Base-by-base conservation (phyloP, 2,113 vertebrate species). In the Paramisgurnus dabryanus region DNA sequence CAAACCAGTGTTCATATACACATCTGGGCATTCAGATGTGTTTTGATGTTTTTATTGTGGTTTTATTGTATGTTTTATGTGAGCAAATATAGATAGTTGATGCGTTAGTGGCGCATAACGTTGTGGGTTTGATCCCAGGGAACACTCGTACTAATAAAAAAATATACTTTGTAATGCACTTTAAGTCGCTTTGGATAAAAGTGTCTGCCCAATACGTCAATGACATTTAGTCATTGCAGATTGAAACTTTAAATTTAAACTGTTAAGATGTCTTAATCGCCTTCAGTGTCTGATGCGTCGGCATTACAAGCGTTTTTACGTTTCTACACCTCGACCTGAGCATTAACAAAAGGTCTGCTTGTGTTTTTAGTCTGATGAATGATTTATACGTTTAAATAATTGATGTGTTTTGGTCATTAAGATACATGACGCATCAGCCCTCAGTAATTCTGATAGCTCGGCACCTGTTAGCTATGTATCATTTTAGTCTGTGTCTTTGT, bases 311-410 rank as follows among this genome's bases (percentile, higher is more conserved):
- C n/a, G 47, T 66, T 50, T 77, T 55, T 47, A 77, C 74, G 34
- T 66, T 78, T 77, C 69, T 83, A 22, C n/a, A 63, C 80, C 78
- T 88, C 82, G 78, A 84, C 83, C 83, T 84, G 72, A 0, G n/a
- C 57, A 76, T 76, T 71, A 79, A 83, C 86, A 87, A 87, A 72
- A 87, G 79, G 82, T 85, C 80, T 88, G 87, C 87, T 91, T 63
- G 65, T 87, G 85, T 88, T 91, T 88, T 88, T 85, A 86, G 81
- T 83, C 72, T 77, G 76, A 87, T 87, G 84, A 89, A 89, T 89
- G 85, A 86, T 83, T 89, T 50, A 84, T 47, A 22, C 57, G 74
- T 86, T 84, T 91, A 82, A 91, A 91, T 93, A 89, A 92, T 93
- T 79, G 74, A 92, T 89, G 79, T 60, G 57, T 86, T 83, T 85